Evolutionary conservation across 2,113 vertebrate genomes (phyloP).

Genomic region (Plecotus auritus): DNA sequence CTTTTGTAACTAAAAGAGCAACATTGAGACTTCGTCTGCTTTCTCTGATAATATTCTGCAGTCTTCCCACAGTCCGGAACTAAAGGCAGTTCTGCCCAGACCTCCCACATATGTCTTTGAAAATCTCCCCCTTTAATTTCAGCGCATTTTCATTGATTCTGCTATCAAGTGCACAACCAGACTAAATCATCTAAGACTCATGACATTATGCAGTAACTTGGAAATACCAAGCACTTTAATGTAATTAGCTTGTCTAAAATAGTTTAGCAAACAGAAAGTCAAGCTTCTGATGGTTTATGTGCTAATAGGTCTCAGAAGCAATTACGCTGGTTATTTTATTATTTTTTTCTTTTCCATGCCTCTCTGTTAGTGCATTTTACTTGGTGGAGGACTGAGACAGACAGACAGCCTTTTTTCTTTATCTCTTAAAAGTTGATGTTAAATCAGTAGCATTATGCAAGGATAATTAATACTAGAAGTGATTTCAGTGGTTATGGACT

Average conservation of each 20-base stretch:
- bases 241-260: constrained; percentile 68
- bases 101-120: constrained; percentile 17
- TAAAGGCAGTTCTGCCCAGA: background rate
- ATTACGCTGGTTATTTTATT: constrained; percentile 42
- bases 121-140: constrained; percentile 48
- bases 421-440: constrained; percentile 35
- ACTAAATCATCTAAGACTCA: constrained; percentile 50
- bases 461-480: background rate
- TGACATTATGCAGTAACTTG: constrained; percentile 58
- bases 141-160: constrained; percentile 46
- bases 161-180: constrained; percentile 31
- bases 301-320: constrained; percentile 46
- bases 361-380: constrained; percentile 33
- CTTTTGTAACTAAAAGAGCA: background rate
- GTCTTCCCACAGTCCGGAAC: background rate
- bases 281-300: constrained; percentile 52
- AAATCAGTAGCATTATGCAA: constrained; percentile 28
- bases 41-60: background rate
- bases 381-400: background rate
- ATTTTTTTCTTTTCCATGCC: background rate
- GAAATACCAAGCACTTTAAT: constrained; percentile 61
- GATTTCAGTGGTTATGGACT: background rate
- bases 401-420: constrained; percentile 17
- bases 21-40: background rate
- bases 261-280: constrained; percentile 68